phyloP scores from a whole-genome alignment of 2,113 vertebrate genomes.

The Ornithorhynchus anatinus region DNA sequence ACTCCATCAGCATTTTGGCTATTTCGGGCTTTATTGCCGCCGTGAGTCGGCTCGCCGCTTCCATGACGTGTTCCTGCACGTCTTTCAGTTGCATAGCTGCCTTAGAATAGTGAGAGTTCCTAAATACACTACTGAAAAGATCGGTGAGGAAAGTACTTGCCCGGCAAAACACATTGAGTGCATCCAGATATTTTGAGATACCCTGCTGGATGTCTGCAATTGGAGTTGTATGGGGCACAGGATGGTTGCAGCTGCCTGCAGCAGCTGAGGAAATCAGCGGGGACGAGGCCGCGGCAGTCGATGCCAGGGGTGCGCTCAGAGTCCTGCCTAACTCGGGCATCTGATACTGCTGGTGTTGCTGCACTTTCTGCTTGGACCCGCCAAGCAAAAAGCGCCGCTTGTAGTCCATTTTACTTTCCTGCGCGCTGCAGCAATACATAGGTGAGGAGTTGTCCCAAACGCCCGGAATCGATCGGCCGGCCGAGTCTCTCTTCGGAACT shows the following conservation, averaged over 20 bases:
- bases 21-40: conserved; percentile 99
- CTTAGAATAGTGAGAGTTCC: conserved; percentile 97
- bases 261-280: conserved; percentile 79
- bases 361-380: conserved; percentile 99
- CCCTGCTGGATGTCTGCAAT: conserved; percentile 99
- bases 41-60: conserved; percentile 94
- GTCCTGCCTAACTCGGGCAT: conserved; percentile 95
- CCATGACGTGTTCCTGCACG: conserved; percentile 99
- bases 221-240: conserved; percentile 80
- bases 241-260: conserved; percentile 74
- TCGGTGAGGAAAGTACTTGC: conserved; percentile 97
- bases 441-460: conserved; percentile 69
- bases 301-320: conserved; percentile 87
- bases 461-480: conserved; percentile 49
- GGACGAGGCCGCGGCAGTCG: conserved; percentile 73
- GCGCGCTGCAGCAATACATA: conserved; percentile 99
- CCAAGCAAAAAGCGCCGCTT: conserved; percentile 99
- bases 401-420: conserved; percentile 99
- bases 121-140: conserved; percentile 96
- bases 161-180: conserved; percentile 96
- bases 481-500: conserved; percentile 54
- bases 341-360: conserved; percentile 97
- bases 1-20: conserved; percentile 99
- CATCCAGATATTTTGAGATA: conserved; percentile 98
- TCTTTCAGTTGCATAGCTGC: conserved; percentile 98